Percentiles rank a stretch among this genome's conserved stretches.
Evolutionary conservation across 23 tunicate genomes (phyloP).

Genomic region (Trididemnum clinides): DNA sequence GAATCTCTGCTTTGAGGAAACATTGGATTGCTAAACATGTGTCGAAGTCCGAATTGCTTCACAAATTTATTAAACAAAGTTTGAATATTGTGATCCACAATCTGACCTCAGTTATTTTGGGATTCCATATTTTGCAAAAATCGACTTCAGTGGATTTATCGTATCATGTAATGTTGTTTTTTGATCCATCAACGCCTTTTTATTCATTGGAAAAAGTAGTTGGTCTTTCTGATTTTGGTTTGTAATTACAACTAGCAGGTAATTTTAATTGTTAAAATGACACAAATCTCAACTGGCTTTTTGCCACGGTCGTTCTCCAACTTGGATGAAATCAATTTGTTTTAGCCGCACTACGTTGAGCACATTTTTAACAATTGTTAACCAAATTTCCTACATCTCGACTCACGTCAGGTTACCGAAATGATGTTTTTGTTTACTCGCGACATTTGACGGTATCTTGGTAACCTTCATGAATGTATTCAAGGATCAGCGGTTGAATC

Average conservation of each 20-base stretch:
- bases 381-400: neutral
- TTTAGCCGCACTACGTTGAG: neutral
- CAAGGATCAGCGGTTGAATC: neutral
- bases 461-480: constrained; percentile 3
- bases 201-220: constrained; percentile 28
- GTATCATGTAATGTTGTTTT: constrained; percentile 1
- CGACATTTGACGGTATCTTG: constrained; percentile 23
- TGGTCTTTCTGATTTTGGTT: too few species aligned
- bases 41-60: neutral
- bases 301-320: constrained; percentile 21
- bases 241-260: constrained; percentile 25
- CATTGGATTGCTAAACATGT: constrained; percentile 17
- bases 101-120: constrained; percentile 10
- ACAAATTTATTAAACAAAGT: neutral
- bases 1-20: constrained; percentile 28
- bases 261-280: neutral
- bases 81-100: constrained; percentile 28
- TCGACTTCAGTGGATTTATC: constrained; percentile 21
- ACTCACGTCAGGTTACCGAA: constrained; percentile 32
- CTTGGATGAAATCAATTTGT: neutral
- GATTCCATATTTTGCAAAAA: constrained; percentile 7
- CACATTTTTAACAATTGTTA: constrained; percentile 4
- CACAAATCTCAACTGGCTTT: constrained; percentile 16
- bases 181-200: neutral
- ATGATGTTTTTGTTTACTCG: neutral